phyloP scores from a whole-genome alignment of 2,888 invertebrate genomes.

The Allygus modestus region DNA sequence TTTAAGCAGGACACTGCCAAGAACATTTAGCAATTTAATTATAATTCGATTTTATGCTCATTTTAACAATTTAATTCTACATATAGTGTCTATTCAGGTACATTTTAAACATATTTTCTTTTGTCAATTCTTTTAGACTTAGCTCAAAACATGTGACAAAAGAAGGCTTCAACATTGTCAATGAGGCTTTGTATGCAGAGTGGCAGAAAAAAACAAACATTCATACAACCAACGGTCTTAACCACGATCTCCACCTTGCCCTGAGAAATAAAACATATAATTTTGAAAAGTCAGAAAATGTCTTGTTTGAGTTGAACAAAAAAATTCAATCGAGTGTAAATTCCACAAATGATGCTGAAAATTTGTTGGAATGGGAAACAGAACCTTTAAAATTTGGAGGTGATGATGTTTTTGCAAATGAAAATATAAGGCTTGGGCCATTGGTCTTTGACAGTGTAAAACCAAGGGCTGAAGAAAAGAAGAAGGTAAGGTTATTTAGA shows the following conservation, averaged over 20 bases:
- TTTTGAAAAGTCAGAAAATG: conserved; percentile 83
- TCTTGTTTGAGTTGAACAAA: conserved; percentile 77
- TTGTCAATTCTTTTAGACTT: no score
- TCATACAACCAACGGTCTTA: conserved; percentile 75
- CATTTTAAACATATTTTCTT: no score
- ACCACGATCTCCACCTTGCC: conserved; percentile 79
- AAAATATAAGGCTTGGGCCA: conserved; percentile 73
- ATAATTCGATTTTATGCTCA: no score
- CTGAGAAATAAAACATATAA: conserved; percentile 88
- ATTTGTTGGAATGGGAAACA: conserved; percentile 63
- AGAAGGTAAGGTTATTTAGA: conserved; percentile 74
- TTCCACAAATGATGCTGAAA: conserved; percentile 63
- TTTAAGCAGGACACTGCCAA: no score
- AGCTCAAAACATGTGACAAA: conserved; percentile 85
- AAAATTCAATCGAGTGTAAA: conserved; percentile 71
- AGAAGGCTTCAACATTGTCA: conserved; percentile 82
- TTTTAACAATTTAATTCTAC: no score
- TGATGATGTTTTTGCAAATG: not conserved
- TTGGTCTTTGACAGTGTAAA: conserved; percentile 82
- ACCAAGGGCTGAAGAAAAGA: conserved; percentile 77
- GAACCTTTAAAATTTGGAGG: conserved; percentile 44
- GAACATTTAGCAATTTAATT: no score
- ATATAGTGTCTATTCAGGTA: no score
- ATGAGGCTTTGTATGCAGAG: conserved; percentile 76
- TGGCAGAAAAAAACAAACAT: conserved; percentile 76